Percentiles rank a stretch among this genome's conserved stretches.
Evolutionary conservation across 2,797 vertebrate species (phyloP).

Genomic region (Loris lydekkerianus): DNA sequence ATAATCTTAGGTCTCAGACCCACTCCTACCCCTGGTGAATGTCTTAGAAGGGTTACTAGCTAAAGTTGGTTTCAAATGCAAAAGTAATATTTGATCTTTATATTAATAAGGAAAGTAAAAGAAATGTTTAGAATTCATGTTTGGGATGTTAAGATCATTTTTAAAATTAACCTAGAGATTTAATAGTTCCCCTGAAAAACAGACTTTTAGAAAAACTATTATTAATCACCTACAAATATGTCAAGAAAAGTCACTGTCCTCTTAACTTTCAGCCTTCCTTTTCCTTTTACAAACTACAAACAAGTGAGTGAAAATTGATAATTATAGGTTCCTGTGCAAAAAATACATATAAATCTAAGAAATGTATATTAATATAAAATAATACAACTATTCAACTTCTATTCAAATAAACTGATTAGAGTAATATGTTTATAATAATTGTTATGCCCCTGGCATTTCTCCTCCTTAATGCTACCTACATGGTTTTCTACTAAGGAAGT

Average conservation of each 20-base stretch:
- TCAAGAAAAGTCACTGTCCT: neutral
- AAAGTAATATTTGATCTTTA: neutral
- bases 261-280: neutral
- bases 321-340: neutral
- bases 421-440: neutral
- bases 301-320: conserved; percentile 7
- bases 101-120: neutral
- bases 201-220: neutral
- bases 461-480: neutral
- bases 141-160: neutral
- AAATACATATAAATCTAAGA: neutral
- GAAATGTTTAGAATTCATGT: neutral
- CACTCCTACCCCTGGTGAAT: neutral
- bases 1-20: neutral
- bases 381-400: neutral
- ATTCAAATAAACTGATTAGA: neutral
- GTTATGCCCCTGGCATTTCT: neutral
- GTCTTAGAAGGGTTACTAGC: neutral
- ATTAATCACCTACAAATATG: neutral
- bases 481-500: neutral
- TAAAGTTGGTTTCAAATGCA: neutral
- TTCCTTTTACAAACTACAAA: neutral
- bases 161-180: neutral
- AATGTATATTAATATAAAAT: neutral
- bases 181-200: neutral